These are phyloP conservation scores for Tubiluchus corallicola DNA, from an alignment of 2,888 invertebrate species.

Conservation along the genomic window DNA sequence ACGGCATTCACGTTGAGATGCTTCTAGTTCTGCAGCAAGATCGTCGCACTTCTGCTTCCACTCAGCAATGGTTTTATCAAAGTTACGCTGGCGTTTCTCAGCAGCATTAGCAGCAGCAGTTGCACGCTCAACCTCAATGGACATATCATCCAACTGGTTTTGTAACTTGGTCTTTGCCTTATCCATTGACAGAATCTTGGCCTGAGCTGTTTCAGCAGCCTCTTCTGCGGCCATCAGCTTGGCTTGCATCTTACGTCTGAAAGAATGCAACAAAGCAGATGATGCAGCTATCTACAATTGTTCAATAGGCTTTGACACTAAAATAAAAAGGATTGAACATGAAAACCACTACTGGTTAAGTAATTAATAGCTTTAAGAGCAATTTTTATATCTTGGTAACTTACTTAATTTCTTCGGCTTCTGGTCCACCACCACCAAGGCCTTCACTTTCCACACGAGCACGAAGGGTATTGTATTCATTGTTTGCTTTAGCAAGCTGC, in stretches of 20 bases:
- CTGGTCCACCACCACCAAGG: neutral
- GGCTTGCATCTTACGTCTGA: constrained; percentile 51
- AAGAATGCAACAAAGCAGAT: too few species aligned
- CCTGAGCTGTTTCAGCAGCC: constrained; percentile 90
- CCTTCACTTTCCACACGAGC: neutral
- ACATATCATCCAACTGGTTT: constrained; percentile 88
- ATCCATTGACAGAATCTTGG: constrained; percentile 88
- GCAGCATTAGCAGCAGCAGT: constrained; percentile 86
- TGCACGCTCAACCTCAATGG: constrained; percentile 27
- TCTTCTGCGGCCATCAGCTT: constrained; percentile 93
- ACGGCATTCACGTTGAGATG: constrained; percentile 97
- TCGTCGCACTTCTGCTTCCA: constrained; percentile 99
- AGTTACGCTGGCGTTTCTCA: constrained; percentile 99
- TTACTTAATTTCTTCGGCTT: neutral
- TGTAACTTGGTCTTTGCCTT: constrained; percentile 94
- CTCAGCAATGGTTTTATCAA: constrained; percentile 99
- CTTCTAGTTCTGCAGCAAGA: constrained; percentile 88
- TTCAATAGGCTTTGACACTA: too few species aligned
- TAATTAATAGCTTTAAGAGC: too few species aligned
- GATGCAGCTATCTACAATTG: too few species aligned
- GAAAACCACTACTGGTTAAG: too few species aligned
- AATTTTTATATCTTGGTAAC: too few species aligned
- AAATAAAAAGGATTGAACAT: too few species aligned
- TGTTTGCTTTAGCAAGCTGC: neutral
- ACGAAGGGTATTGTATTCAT: neutral